A percentile compares a stretch with the other conserved stretches of the same genome.
Conservation (phyloP, 37 sponge, comb jelly and placozoan species). For the Oscarella lobularis region DNA sequence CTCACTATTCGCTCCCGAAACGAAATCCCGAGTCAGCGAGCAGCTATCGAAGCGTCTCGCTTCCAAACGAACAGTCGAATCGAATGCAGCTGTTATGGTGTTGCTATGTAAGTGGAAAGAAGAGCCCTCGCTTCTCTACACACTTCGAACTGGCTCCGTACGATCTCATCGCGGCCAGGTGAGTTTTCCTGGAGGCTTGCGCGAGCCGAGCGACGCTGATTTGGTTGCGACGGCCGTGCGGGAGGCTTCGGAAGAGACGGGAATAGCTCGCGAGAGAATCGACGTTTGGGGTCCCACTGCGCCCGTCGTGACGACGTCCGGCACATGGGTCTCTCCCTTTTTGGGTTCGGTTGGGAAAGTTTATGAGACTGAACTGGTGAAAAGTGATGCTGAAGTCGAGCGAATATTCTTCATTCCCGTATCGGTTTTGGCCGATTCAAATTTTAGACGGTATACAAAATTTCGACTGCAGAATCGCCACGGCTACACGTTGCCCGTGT, state of each 20-base stretch:
- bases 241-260: background rate
- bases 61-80: no score
- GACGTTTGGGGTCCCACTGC: background rate
- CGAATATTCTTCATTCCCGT: background rate
- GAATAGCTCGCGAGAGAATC: background rate
- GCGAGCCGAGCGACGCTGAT: background rate
- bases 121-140: background rate
- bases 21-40: no score
- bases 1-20: no score
- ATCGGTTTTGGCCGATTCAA: background rate
- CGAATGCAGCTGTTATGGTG: no score
- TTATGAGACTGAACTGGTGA: background rate
- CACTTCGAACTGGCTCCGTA: background rate
- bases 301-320: background rate
- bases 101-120: background rate
- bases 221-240: background rate
- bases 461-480: no score
- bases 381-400: background rate
- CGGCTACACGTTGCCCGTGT: background rate
- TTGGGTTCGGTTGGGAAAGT: background rate
- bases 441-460: background rate
- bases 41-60: no score
- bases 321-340: background rate
- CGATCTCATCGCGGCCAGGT: background rate
- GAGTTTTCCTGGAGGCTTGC: background rate